Conservation (phyloP, 1,140 invertebrate genomes). For the Paralvinella palmiformis region DNA sequence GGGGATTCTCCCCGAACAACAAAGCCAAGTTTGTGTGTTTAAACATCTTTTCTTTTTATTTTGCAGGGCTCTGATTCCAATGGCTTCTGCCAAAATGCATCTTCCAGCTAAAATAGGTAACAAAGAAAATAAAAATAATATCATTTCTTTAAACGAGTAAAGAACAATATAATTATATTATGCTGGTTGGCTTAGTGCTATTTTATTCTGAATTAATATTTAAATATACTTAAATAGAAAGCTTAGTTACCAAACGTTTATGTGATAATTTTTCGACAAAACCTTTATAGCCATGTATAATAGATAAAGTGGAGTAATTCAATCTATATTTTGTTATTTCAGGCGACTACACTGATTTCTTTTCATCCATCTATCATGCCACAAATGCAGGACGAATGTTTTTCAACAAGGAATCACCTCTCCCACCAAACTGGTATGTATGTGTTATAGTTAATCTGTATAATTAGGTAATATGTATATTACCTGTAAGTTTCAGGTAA, state of each 20-base stretch:
- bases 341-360: conserved; percentile 97
- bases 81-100: conserved; percentile 77
- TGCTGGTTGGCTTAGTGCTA: neutral
- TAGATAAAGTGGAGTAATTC: no score
- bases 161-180: neutral
- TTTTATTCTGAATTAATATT: neutral
- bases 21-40: no score
- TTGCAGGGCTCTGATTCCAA: conserved; percentile 68
- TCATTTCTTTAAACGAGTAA: neutral
- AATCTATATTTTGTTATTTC: no score
- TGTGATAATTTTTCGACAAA: no score
- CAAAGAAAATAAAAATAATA: neutral
- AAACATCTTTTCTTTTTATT: conserved; percentile 21
- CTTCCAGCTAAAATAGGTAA: conserved; percentile 81
- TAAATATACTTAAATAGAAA: neutral
- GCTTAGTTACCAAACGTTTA: neutral
- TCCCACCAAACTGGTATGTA: conserved; percentile 93
- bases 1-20: no score
- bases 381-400: conserved; percentile 98
- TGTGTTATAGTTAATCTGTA: no score
- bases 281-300: no score
- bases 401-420: conserved; percentile 83
- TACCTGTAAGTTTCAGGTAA: no score
- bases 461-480: no score
- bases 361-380: conserved; percentile 94